Evolutionary conservation across 2,888 invertebrate species (phyloP), one percentile per base, ranked within the genome.

Genomic region (Saturnia pavonia): DNA sequence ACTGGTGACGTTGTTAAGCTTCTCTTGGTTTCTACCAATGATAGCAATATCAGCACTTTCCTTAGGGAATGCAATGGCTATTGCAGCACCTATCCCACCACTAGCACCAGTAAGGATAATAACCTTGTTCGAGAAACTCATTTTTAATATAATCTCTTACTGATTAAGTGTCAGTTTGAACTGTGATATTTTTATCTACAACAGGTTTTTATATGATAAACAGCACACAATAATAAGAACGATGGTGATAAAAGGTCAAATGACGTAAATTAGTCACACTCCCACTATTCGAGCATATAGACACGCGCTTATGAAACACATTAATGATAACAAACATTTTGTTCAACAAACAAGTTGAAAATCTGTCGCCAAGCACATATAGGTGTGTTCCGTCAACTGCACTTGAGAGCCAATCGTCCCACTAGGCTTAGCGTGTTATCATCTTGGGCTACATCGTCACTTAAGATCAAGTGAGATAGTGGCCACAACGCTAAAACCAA

Each of bases 71-170:
- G 74, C 63, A n/a, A 75, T 73, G 1, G 82, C 85, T 0, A 78
- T 75, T 9, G 79, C 78, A 1, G 83, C 82, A 6, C 86, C 86
- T 6, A 86, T 85, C 0, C 85, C 86, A 0, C 84, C 81, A 57
- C 86, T 83, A 0, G 80, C 78, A 0, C 86, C 85, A 0, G 85
- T 86, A 1, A 86, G 75, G 4, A 85, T 68, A 6, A 82, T 84
- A 0, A 85, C 81, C 80, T 85, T 85, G 51, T 76, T 74, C 45
- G 74, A 69, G 51, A 84, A 82, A 76, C 75, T 78, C 84, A 85
- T 84, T 69, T 34, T n/a, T 71, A 48, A 40, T 4, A 8, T 48
- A n/a, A n/a, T 2, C 19, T 48, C 3, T 19, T 48, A 19, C 19
- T 48, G 19, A 48, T 48, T 48, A 19, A 48, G 7, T 48, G 19